Conservation (phyloP, 2,888 invertebrate genomes). For the Callimorpha dominula region DNA sequence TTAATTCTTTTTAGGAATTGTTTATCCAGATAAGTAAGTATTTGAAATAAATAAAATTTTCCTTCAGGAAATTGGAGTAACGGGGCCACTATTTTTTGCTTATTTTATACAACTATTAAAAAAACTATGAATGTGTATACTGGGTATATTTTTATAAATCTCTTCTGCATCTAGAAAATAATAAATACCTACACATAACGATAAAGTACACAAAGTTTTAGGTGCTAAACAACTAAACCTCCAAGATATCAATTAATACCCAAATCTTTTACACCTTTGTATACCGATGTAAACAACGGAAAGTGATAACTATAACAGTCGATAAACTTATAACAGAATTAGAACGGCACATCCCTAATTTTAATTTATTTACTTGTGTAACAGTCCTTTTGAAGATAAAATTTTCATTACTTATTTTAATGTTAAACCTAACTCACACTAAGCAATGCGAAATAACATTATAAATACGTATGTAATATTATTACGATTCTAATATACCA, state of each 20-base stretch:
- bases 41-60: background rate
- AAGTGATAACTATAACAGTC: too few species aligned
- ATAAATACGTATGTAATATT: conserved; percentile 6
- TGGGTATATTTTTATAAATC: too few species aligned
- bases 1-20: conserved; percentile 6
- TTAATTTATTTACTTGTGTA: background rate
- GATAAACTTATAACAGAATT: background rate
- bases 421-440: conserved; percentile 7
- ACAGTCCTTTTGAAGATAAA: background rate
- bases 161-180: background rate
- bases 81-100: too few species aligned
- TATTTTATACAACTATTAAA: too few species aligned
- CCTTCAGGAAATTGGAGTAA: background rate
- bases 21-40: background rate
- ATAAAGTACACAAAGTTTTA: background rate
- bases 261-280: too few species aligned
- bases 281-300: background rate
- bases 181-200: background rate
- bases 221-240: background rate
- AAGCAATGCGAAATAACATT: background rate
- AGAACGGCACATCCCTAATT: background rate
- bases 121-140: too few species aligned
- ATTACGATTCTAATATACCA: conserved; percentile 3
- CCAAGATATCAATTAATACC: background rate
- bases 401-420: conserved; percentile 11